Evolutionary conservation across 2,888 invertebrate species (phyloP), one percentile per base, ranked within the genome.

Genomic region (Dicranocentrus wangi): DNA sequence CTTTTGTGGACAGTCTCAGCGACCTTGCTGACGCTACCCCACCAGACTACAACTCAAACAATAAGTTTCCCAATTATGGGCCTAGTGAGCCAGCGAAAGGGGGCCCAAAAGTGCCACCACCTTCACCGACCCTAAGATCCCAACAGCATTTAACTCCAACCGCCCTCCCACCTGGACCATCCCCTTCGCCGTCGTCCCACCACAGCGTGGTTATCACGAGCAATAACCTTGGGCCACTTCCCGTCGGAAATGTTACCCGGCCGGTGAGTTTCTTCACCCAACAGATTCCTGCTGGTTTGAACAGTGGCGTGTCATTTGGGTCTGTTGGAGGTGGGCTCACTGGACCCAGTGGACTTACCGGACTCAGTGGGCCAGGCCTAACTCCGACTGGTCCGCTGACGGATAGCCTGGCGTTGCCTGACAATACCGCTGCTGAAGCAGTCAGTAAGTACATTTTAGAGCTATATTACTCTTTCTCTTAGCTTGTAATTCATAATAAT

Each of bases 371-470:
- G 13, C 81, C 81, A 43, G 81, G 81, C 1, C 61, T 75, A 32
- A 75, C 75, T 13, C 81, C 81, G 10, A 75, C 81, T 17, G 81
- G 81, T 8, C 68, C 51, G 13, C 65, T 81, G 0, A 75, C 73
- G 0, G 81, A 81, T 27, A 81, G 81, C 19, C n/a, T 81, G 25
- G 81, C 81, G 10, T 47, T 81, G 27, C 81, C 81, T 25, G 81
- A 81, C 42, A 69, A 66, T 23, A 81, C 69, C 2, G 81, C 69
- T 28, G 81, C 81, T 0, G 66, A 69, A 32, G 75, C 81, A 27
- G 61, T 78, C 39, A 81, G 81, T 81, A 75, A 81, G 81, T 70
- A n/a, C n/a, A n/a, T n/a, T n/a, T n/a, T n/a, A n/a, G n/a, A n/a
- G n/a, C n/a, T n/a, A n/a, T n/a, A n/a, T n/a, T n/a, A n/a, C n/a